These are phyloP conservation scores for Balearica regulorum DNA, from an alignment of 2,797 vertebrate species.

Conservation along the genomic window DNA sequence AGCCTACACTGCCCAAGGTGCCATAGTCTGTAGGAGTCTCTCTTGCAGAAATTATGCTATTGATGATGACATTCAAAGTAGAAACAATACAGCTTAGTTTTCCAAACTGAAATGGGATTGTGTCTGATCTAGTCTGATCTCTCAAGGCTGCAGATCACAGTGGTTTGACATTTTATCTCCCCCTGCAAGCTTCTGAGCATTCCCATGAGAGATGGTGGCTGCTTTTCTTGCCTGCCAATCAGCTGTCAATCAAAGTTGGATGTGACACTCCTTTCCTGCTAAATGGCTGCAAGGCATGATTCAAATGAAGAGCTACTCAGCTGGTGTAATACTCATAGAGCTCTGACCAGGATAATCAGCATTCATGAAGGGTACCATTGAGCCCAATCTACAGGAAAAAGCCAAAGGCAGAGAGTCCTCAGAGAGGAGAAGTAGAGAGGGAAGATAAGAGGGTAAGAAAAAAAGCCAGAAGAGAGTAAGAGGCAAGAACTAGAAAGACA, in stretches of 20 bases:
- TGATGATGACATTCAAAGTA: background rate
- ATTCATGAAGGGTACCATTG: slow-evolving; percentile 22
- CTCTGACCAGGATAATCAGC: slow-evolving; percentile 11
- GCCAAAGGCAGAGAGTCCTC: slow-evolving; percentile 23
- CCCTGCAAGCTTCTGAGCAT: slow-evolving; percentile 23
- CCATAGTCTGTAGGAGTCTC: background rate
- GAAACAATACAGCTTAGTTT: slow-evolving; percentile 12
- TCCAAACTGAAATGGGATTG: background rate
- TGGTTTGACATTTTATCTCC: slow-evolving; percentile 27
- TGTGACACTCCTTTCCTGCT: background rate
- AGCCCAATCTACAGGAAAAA: slow-evolving; percentile 7
- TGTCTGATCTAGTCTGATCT: slow-evolving; percentile 17
- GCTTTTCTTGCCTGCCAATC: slow-evolving; percentile 47
- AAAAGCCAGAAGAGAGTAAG: background rate
- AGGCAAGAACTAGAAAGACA: background rate
- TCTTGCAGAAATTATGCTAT: background rate
- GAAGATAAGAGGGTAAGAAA: background rate
- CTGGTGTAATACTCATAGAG: background rate
- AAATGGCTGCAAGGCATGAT: slow-evolving; percentile 35
- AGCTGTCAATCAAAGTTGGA: slow-evolving; percentile 30
- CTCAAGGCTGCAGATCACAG: slow-evolving; percentile 13
- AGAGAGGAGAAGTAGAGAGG: background rate
- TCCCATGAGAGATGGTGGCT: slow-evolving; percentile 1
- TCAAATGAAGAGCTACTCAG: slow-evolving; percentile 24
- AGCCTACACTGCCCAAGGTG: background rate